Evolutionary conservation across 2,888 invertebrate species (phyloP).

Genomic region (Meiosimyza decipiens): DNA sequence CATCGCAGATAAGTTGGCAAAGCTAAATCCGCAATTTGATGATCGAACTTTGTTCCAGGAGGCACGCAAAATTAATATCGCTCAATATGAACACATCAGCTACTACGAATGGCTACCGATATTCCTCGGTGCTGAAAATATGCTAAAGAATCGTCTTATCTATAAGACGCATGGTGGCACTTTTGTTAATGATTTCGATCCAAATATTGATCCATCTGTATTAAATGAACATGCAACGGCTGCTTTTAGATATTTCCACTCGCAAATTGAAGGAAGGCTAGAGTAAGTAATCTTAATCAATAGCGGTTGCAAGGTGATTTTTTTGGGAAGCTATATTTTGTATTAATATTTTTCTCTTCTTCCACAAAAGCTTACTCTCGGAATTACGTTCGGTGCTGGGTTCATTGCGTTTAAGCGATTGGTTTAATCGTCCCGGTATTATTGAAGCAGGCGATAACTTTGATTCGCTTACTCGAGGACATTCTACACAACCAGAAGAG

Average conservation of each 20-base stretch:
- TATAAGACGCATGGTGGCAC: constrained; percentile 60
- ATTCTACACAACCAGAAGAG: constrained; percentile 81
- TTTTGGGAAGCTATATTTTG: too few relatives aligned
- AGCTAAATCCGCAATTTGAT: constrained; percentile 69
- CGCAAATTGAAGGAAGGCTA: constrained; percentile 69
- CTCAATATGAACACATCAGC: constrained; percentile 68
- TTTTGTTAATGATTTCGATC: constrained; percentile 69
- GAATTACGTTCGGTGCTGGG: constrained; percentile 66
- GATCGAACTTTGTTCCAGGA: constrained; percentile 69
- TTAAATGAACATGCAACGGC: constrained; percentile 74
- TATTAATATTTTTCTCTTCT: constrained; percentile 4
- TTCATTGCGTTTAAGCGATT: constrained; percentile 68
- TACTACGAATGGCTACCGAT: constrained; percentile 71
- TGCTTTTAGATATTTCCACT: constrained; percentile 75
- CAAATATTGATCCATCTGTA: constrained; percentile 70
- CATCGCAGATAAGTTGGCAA: constrained; percentile 64
- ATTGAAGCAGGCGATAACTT: constrained; percentile 71
- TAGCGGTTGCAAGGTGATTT: too few relatives aligned
- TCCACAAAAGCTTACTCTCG: constrained; percentile 65
- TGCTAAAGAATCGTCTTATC: constrained; percentile 65
- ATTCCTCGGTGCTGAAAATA: constrained; percentile 66
- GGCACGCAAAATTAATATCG: constrained; percentile 68
- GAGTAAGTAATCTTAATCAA: constrained; percentile 62
- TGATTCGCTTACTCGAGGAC: constrained; percentile 79
- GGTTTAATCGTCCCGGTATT: constrained; percentile 70